These are phyloP conservation scores for Drosophila meridiana DNA, from an alignment of 2,888 invertebrate genomes.

Conservation along the genomic window DNA sequence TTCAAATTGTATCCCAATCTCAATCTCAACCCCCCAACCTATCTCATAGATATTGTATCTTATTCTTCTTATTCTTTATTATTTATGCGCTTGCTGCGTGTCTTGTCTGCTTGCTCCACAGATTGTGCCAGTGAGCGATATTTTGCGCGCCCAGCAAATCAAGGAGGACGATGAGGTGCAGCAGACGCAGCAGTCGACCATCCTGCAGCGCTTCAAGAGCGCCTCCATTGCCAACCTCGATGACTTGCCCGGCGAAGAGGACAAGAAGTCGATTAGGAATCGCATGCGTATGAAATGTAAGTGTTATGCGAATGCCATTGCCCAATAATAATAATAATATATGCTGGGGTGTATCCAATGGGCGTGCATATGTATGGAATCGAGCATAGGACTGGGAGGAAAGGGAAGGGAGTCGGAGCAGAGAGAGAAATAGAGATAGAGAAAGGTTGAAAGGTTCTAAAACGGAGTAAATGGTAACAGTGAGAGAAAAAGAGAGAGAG, in stretches of 20 bases:
- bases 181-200: slow-evolving; percentile 67
- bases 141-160: slow-evolving; percentile 81
- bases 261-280: slow-evolving; percentile 83
- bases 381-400: no score
- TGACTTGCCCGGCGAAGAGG: slow-evolving; percentile 81
- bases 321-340: no score
- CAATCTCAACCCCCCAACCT: slow-evolving; percentile 29
- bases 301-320: background rate
- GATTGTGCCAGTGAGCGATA: slow-evolving; percentile 84
- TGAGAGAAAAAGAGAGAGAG: background rate
- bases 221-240: slow-evolving; percentile 82
- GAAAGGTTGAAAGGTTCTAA: background rate
- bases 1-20: slow-evolving; percentile 52
- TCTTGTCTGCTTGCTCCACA: slow-evolving; percentile 52
- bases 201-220: slow-evolving; percentile 82
- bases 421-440: background rate
- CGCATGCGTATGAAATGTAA: slow-evolving; percentile 82
- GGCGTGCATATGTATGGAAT: no score
- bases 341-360: no score
- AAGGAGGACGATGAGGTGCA: slow-evolving; percentile 78
- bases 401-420: no score
- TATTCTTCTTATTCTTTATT: background rate
- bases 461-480: background rate
- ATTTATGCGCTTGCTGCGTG: slow-evolving; percentile 44
- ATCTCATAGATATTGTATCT: slow-evolving; percentile 10